A percentile compares a stretch with the other conserved stretches of the same genome.
These are phyloP conservation scores for Odontocolon sp. DNA, from an alignment of 2,888 invertebrate species.

Conservation along the genomic window DNA sequence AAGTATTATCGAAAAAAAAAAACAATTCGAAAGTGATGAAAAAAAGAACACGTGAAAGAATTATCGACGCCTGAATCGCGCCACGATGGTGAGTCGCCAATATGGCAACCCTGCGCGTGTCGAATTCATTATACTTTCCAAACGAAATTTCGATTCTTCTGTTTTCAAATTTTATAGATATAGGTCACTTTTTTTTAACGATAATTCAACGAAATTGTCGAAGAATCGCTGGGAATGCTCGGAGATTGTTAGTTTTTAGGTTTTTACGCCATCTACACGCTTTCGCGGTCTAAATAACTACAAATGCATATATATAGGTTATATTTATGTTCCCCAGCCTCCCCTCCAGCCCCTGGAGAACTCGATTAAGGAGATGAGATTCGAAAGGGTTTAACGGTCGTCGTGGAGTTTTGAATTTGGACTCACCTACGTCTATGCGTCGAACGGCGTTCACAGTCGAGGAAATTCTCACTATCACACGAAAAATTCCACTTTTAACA, in stretches of 20 bases:
- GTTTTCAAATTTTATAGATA: no score
- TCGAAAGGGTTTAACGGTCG: neutral
- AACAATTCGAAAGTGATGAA: slow-evolving; percentile 39
- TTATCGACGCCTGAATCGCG: slow-evolving; percentile 49
- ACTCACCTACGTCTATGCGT: slow-evolving; percentile 69
- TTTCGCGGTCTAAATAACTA: slow-evolving; percentile 30
- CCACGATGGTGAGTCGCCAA: slow-evolving; percentile 38
- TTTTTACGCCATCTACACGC: slow-evolving; percentile 40
- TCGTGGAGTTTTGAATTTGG: neutral
- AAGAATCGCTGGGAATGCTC: neutral
- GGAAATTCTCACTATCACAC: slow-evolving; percentile 76
- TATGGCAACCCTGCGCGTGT: slow-evolving; percentile 41
- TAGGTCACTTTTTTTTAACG: no score
- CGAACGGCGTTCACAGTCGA: slow-evolving; percentile 72
- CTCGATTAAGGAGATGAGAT: slow-evolving; percentile 22
- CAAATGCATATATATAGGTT: slow-evolving; percentile 61
- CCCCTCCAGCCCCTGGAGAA: neutral
- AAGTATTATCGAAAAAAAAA: no score
- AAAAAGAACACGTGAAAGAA: slow-evolving; percentile 16
- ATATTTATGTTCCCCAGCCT: slow-evolving; percentile 64
- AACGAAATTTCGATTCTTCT: no score
- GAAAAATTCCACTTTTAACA: slow-evolving; percentile 72
- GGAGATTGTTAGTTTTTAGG: slow-evolving; percentile 25
- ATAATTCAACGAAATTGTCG: neutral
- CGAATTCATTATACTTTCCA: neutral